Percentiles rank a stretch among this genome's conserved stretches.
Conservation (phyloP, 2,888 invertebrate genomes). For the Mactromeris polynyma region DNA sequence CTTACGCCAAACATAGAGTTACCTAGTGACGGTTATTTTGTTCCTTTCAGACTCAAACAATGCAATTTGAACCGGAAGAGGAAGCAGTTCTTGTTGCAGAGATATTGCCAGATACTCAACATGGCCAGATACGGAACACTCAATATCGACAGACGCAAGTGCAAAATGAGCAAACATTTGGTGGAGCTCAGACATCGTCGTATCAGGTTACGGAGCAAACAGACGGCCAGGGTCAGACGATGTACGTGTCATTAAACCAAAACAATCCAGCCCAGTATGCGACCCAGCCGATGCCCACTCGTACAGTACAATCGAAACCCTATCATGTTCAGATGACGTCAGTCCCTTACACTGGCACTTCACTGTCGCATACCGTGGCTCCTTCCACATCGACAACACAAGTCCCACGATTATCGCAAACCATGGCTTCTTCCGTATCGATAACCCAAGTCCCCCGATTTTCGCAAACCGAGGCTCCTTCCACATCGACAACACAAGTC, state of each 20-base stretch:
- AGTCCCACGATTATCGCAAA: slow-evolving; percentile 22
- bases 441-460: neutral
- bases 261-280: neutral
- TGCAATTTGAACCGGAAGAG: slow-evolving; percentile 60
- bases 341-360: neutral
- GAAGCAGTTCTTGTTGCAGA: slow-evolving; percentile 61
- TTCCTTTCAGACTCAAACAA: slow-evolving; percentile 45
- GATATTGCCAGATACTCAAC: slow-evolving; percentile 44
- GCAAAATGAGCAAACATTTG: neutral
- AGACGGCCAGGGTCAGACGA: neutral
- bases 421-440: neutral
- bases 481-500: neutral
- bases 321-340: slow-evolving; percentile 32
- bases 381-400: neutral
- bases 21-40: neutral
- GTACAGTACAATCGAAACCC: slow-evolving; percentile 8
- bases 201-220: neutral
- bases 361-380: neutral
- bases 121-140: neutral
- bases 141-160: neutral
- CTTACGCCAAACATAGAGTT: too few relatives aligned
- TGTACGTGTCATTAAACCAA: slow-evolving; percentile 4
- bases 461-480: neutral
- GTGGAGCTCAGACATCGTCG: neutral
- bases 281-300: neutral